Conservation (phyloP, 2,888 invertebrate species). For the Cyaniris semiargus region DNA sequence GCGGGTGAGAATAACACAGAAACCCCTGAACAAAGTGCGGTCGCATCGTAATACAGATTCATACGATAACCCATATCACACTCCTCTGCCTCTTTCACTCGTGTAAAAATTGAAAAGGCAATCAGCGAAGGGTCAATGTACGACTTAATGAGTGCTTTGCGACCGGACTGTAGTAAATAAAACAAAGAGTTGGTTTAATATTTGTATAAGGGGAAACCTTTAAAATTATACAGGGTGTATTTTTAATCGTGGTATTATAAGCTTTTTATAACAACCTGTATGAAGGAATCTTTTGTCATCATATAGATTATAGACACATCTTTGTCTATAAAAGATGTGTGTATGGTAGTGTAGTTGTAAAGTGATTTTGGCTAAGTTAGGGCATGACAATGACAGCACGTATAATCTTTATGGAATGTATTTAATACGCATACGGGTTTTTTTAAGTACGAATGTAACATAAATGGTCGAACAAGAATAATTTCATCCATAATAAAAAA, state of each 20-base stretch:
- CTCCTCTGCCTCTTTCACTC: too few relatives aligned
- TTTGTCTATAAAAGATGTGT: neutral
- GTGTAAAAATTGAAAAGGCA: neutral
- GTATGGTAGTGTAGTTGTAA: too few relatives aligned
- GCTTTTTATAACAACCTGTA: neutral
- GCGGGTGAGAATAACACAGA: neutral
- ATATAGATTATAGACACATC: neutral
- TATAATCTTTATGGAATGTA: neutral
- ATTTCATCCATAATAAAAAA: neutral
- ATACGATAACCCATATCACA: too few relatives aligned
- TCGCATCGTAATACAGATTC: neutral
- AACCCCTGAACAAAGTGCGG: neutral
- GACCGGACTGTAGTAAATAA: too few relatives aligned
- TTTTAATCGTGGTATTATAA: too few relatives aligned
- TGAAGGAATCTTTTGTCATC: neutral
- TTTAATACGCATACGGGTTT: neutral
- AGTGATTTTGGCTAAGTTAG: neutral
- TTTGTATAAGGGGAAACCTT: too few relatives aligned
- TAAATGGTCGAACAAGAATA: neutral
- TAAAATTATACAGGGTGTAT: too few relatives aligned
- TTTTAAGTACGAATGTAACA: neutral
- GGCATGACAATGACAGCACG: constrained; percentile 17
- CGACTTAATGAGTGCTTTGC: too few relatives aligned
- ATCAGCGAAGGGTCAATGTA: neutral
- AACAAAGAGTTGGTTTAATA: too few relatives aligned